Percentiles rank a stretch among this genome's conserved stretches.
phyloP scores from a whole-genome alignment of 2,888 invertebrate species.

The Meliscaeva auricollis region DNA sequence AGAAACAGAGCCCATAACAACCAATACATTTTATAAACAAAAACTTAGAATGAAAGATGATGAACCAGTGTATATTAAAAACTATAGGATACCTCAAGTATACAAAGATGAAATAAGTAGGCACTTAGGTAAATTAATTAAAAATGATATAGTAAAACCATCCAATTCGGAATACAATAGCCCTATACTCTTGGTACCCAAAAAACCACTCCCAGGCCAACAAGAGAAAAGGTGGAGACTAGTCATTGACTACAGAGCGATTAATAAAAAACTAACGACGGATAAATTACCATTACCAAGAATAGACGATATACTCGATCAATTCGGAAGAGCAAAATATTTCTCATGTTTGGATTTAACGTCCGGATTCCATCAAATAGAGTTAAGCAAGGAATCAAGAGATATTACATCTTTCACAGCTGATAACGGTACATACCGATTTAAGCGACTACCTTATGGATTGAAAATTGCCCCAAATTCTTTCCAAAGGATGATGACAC shows the following conservation, averaged over 20 bases:
- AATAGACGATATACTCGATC: constrained; percentile 2
- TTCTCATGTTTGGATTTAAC: constrained; percentile 81
- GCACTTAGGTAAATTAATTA: not conserved
- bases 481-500: constrained; percentile 77
- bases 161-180: not conserved
- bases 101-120: not conserved
- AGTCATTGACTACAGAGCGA: constrained; percentile 5
- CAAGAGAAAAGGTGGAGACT: constrained; percentile 1
- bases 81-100: constrained; percentile 5
- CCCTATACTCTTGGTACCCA: no score
- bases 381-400: constrained; percentile 13
- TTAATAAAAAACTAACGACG: not conserved
- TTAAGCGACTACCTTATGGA: constrained; percentile 77
- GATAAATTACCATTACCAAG: constrained; percentile 7
- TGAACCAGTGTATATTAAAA: constrained; percentile 5
- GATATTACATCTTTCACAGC: constrained; percentile 19
- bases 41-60: constrained; percentile 10
- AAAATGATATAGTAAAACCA: constrained; percentile 3
- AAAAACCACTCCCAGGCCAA: not conserved
- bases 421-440: constrained; percentile 70
- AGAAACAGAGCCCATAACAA: not conserved
- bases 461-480: no score
- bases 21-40: constrained; percentile 2
- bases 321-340: constrained; percentile 53
- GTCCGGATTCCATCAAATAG: constrained; percentile 31